Evolutionary conservation across 2,888 invertebrate genomes (phyloP), one percentile per base, ranked within the genome.

Genomic region (Melanotus villosus): DNA sequence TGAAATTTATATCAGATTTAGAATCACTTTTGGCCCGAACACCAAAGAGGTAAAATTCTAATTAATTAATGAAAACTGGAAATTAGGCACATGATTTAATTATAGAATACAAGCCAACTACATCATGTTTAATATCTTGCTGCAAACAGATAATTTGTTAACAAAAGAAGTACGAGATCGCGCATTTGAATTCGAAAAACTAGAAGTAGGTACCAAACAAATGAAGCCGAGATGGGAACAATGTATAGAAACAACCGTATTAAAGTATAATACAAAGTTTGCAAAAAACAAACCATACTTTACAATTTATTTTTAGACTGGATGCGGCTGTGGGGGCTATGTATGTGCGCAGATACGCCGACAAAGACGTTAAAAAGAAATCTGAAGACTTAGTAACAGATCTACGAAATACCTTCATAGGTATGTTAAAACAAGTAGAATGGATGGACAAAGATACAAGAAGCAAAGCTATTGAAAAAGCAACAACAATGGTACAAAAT

Each of bases 351-450:
- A 91, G 92, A 80, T 92, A 93, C 81, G 95, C 95, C 86, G 90
- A 93, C 73, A 92, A 95, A 81, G 90, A 92, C 58, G 93, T 96
- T 0, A 94, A 95, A 82, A 88, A 90, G 50, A 92, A 91, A 75
- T 96, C 96, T 0, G 83, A 94, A 72, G 94, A 95, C 83, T 95
- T 97, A 94, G 96, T 97, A 0, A 87, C 89, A 62, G 93, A 94
- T 76, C 95, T 98, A 76, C 90, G 93, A 68, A 86, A 87, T 62
- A 92, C 96, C 74, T 97, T 97, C 85, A 89, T 90, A 71, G 90
- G 93, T 75, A 95, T 97, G 23, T 83, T 97, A 60, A 87, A 88
- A 14, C 88, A 90, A 68, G 91, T 97, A 9, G 92, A 93, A 50
- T 98, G 98, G 98, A 98, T 98, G 98, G 97, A 98, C 80, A 90